A percentile compares a stretch with the other conserved stretches of the same genome.
Evolutionary conservation across 2,113 vertebrate species (phyloP).

Genomic region (Setophaga coronata): DNA sequence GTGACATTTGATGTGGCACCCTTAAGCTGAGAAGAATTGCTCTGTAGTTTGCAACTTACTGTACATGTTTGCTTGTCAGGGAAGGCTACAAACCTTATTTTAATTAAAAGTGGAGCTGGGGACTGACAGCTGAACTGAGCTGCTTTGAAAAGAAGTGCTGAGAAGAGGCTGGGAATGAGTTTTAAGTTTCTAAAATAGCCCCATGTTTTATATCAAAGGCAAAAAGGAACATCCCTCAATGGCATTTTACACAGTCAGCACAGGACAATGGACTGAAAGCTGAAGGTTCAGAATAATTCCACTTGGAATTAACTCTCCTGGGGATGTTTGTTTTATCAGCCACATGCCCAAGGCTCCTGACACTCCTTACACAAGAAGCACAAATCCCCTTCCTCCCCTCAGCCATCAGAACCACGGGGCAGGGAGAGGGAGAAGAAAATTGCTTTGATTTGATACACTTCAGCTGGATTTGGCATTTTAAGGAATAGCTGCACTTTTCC

Average conservation of each 20-base stretch:
- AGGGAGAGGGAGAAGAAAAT: not conserved
- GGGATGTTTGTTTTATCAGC: not conserved
- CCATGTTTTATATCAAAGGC: conserved; percentile 32
- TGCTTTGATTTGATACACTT: not conserved
- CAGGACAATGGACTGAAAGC: not conserved
- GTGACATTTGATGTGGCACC: conserved; percentile 1
- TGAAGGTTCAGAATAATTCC: not conserved
- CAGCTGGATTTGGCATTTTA: not conserved
- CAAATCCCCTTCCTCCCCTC: not conserved
- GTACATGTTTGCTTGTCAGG: conserved; percentile 4
- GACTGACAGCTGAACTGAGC: conserved; percentile 35
- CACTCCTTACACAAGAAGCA: not conserved
- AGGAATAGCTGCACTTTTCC: not conserved
- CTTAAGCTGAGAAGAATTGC: not conserved
- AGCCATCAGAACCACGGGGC: not conserved
- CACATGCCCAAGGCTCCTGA: not conserved
- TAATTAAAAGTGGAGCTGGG: conserved; percentile 41
- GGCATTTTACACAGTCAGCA: conserved; percentile 29
- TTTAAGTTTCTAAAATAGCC: conserved; percentile 48
- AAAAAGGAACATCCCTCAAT: conserved; percentile 24
- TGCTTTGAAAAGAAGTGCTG: conserved; percentile 40
- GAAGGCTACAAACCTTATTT: conserved; percentile 5
- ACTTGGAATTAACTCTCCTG: not conserved
- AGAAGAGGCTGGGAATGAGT: not conserved
- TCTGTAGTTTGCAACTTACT: not conserved